Percentiles rank a stretch among this genome's conserved stretches.
Evolutionary conservation across 1,140 invertebrate species (phyloP).

Genomic region (Subanguina moxae): DNA sequence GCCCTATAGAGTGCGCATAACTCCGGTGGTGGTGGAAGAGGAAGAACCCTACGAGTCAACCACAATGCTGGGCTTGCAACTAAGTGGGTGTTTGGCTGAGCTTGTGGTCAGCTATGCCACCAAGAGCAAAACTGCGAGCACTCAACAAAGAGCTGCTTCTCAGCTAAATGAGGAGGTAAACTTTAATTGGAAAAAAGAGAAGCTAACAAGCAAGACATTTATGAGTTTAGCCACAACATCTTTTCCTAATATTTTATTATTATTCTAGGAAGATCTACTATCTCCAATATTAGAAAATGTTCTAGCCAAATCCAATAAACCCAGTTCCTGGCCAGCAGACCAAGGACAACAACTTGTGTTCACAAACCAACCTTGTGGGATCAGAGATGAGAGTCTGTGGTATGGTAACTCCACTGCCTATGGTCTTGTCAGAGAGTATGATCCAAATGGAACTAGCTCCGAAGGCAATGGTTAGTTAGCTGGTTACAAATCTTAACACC

Average conservation of each 20-base stretch:
- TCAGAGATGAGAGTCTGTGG: constrained; percentile 18
- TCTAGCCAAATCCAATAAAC: constrained; percentile 1
- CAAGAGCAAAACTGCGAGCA: background rate
- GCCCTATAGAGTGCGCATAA: background rate
- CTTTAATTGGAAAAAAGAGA: background rate
- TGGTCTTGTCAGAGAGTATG: constrained; percentile 15
- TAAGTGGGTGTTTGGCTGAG: constrained; percentile 21
- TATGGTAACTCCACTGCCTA: constrained; percentile 16
- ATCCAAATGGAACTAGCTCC: constrained; percentile 17
- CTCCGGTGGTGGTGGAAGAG: background rate
- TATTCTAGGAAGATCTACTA: constrained; percentile 18
- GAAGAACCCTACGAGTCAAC: constrained; percentile 5
- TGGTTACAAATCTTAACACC: background rate
- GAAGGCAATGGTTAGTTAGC: background rate
- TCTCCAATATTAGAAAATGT: background rate
- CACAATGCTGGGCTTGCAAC: background rate
- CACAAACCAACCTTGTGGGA: constrained; percentile 7
- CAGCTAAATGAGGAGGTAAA: background rate
- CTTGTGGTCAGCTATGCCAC: background rate
- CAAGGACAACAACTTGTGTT: background rate
- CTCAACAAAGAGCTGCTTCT: background rate
- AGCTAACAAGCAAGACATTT: no score
- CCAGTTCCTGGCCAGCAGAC: constrained; percentile 2
- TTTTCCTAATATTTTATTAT: no score
- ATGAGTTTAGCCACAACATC: no score